phyloP scores from a whole-genome alignment of 1,140 invertebrate genomes.

The Pseudobourletiella spinata region DNA sequence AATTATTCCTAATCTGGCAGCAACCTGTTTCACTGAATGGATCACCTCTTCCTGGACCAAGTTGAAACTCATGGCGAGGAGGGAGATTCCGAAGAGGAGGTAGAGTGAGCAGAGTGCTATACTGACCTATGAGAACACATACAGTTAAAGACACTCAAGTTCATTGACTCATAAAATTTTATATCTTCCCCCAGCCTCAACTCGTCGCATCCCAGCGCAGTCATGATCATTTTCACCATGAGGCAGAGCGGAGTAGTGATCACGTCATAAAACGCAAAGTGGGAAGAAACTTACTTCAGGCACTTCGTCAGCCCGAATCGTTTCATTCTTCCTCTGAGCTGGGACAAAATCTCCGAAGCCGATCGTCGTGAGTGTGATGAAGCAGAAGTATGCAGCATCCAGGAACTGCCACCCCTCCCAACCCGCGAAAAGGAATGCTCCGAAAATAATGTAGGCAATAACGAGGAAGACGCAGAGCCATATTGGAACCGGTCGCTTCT shows the following conservation, averaged over 20 bases:
- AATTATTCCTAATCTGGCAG: conserved; percentile 71
- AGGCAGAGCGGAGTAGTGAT: no score
- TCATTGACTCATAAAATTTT: no score
- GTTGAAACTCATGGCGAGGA: conserved; percentile 98
- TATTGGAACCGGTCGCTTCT: conserved; percentile 32
- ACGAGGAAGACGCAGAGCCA: conserved; percentile 83
- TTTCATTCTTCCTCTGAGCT: conserved; percentile 52
- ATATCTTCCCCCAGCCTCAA: no score
- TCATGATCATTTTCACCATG: no score
- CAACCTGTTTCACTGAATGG: conserved; percentile 57
- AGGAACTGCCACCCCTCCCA: conserved; percentile 75
- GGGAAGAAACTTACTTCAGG: conserved; percentile 5
- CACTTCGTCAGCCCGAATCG: not conserved
- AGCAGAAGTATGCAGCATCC: conserved; percentile 91
- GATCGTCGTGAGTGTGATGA: conserved; percentile 89
- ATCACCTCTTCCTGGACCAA: conserved; percentile 60
- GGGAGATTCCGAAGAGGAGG: conserved; percentile 88
- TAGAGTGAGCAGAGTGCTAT: conserved; percentile 90
- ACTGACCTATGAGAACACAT: conserved; percentile 51
- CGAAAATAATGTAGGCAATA: conserved; percentile 48
- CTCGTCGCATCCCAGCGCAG: no score
- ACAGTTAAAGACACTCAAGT: no score
- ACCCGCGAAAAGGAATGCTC: conserved; percentile 70
- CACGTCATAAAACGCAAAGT: no score
- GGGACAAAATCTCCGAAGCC: conserved; percentile 91